Conservation (phyloP, 2,888 invertebrate genomes). For the Megamerina dolium region DNA sequence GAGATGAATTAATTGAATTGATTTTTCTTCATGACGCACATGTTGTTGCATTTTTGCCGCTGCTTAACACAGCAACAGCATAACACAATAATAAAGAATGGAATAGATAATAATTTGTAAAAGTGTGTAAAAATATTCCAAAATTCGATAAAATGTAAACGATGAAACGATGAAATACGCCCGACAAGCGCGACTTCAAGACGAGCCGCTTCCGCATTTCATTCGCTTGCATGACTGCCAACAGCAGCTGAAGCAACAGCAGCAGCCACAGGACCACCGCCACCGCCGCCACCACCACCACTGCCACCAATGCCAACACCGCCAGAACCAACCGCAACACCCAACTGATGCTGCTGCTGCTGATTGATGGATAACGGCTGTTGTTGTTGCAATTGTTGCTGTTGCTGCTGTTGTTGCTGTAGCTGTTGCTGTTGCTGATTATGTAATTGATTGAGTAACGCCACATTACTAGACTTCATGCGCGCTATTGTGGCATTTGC, state of each 20-base stretch:
- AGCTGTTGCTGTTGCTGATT: slow-evolving; percentile 22
- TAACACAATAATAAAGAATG: slow-evolving; percentile 29
- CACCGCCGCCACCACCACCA: slow-evolving; percentile 15
- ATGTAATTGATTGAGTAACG: slow-evolving; percentile 56
- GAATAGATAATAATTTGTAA: slow-evolving; percentile 31
- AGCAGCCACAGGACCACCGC: slow-evolving; percentile 9
- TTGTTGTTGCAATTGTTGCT: slow-evolving; percentile 21
- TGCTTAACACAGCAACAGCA: slow-evolving; percentile 21
- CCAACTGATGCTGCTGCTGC: slow-evolving; percentile 12
- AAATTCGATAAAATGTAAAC: slow-evolving; percentile 29
- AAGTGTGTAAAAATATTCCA: slow-evolving; percentile 32
- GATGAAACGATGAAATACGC: slow-evolving; percentile 36
- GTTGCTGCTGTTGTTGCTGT: slow-evolving; percentile 17
- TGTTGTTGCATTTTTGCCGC: background rate
- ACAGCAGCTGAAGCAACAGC: slow-evolving; percentile 16
- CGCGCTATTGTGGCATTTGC: slow-evolving; percentile 52
- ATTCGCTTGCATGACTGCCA: slow-evolving; percentile 33
- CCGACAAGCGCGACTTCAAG: slow-evolving; percentile 33
- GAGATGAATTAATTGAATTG: too few relatives aligned
- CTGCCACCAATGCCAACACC: slow-evolving; percentile 10
- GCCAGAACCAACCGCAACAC: slow-evolving; percentile 3
- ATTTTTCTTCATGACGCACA: too few relatives aligned
- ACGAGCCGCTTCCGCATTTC: slow-evolving; percentile 40
- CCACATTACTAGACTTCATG: slow-evolving; percentile 58
- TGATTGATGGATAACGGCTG: too few relatives aligned